Base-by-base conservation (phyloP, 2,113 vertebrate genomes). In the Crotalus viridis region DNA sequence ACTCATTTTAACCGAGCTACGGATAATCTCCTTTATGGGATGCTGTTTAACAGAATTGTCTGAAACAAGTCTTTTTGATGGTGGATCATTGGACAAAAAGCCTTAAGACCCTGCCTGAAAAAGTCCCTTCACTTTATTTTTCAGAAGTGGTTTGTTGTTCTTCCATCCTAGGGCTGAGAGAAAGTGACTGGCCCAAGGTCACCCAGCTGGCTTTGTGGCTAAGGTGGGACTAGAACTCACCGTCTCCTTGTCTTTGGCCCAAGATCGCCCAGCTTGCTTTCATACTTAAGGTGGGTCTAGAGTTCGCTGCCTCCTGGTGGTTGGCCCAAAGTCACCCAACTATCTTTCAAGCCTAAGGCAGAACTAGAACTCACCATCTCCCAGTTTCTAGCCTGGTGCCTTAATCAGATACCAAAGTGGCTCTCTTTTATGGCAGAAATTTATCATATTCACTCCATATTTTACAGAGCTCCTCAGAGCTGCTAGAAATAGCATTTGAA, bases 51-150 rank as follows among this genome's bases (percentile, higher is more conserved):
- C 43, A 85, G 33, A 69, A 22, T 17, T 5, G 55, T 22, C 33
- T 74, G 85, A 91, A 93, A 94, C 61, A 86, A 95, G 93, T 8
- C 48, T 9, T 92, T 89, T 48, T 54, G 57, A 55, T 24, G 26
- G 28, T 59, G 15, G 24, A 90, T 46, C 59, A 6, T 59, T 90
- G 26, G 43, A 54, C 10, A 39, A 19, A 24, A 91, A 57, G 28
- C n/a, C 1, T 52, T 24, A 15, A 28, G 24, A 64, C 57, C 10
- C 57, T 24, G 8, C 22, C 22, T 59, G 22, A 3, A 59, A 59
- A 64, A 13, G 61, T 13, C 26, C 61, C 61, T 64, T 64, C 61
- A 28, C 26, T 64, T 64, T 64, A 64, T 28, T 64, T 64, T 64
- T 64, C 61, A 64, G 26, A 28, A 64, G 26, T 64, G 26, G 4